Percentiles rank a stretch among this genome's conserved stretches.
Conservation (phyloP, 2,888 invertebrate genomes). For the Lepidocyrtoides sp. region DNA sequence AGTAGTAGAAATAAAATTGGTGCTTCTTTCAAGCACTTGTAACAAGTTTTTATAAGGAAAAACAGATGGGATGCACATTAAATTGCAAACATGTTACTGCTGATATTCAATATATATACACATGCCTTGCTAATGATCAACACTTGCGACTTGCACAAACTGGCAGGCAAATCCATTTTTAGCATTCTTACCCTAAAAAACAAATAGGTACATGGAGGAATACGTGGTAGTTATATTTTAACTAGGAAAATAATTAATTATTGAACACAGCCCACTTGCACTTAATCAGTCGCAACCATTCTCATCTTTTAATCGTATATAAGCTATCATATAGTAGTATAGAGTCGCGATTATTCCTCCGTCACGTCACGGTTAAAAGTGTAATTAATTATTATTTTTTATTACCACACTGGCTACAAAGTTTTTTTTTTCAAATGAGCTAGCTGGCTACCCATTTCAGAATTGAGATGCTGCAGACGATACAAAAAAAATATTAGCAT, state of each 20-base stretch:
- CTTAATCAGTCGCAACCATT: background rate
- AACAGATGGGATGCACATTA: conserved; percentile 1
- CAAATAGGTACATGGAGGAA: too few relatives aligned
- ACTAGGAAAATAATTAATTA: background rate
- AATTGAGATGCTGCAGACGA: background rate
- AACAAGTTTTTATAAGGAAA: background rate
- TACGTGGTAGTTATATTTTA: background rate
- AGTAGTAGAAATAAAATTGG: background rate
- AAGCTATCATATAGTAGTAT: too few relatives aligned
- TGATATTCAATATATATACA: too few relatives aligned
- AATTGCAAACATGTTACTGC: background rate
- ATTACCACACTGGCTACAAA: background rate
- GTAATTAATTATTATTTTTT: background rate
- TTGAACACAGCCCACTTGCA: background rate
- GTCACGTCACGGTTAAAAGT: conserved; percentile 7
- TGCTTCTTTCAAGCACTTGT: background rate
- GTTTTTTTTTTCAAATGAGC: background rate
- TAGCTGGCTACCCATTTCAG: background rate
- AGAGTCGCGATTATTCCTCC: background rate
- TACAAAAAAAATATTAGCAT: background rate
- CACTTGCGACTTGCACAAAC: background rate
- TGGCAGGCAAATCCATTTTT: background rate
- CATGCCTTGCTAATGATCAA: background rate
- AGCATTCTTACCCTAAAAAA: background rate
- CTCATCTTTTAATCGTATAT: too few relatives aligned